Evolutionary conservation across 2,113 vertebrate species (phyloP).

Genomic region (Girardinichthys multiradiatus): DNA sequence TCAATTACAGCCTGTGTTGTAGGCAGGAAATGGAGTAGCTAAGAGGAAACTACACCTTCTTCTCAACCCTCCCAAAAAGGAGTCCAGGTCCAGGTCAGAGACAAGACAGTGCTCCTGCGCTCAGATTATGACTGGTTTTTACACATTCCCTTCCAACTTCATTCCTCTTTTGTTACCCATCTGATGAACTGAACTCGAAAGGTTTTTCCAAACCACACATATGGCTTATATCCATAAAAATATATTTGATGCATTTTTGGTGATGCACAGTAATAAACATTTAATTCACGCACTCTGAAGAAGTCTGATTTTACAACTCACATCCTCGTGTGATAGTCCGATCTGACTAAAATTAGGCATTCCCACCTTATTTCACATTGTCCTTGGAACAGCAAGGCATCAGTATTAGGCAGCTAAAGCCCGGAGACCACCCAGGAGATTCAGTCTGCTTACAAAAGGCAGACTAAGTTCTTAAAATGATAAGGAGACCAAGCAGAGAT

Average conservation of each 20-base stretch:
- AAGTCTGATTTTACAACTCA: slow-evolving; percentile 6
- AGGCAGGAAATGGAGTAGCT: slow-evolving; percentile 92
- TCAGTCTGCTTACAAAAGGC: slow-evolving; percentile 62
- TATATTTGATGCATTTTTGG: background rate
- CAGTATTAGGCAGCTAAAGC: slow-evolving; percentile 62
- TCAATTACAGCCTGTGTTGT: slow-evolving; percentile 95
- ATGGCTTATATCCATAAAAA: slow-evolving; percentile 23
- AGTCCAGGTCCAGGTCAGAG: slow-evolving; percentile 37
- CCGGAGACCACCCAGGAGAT: slow-evolving; percentile 77
- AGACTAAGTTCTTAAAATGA: slow-evolving; percentile 63
- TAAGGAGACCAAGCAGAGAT: slow-evolving; percentile 66
- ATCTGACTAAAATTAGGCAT: slow-evolving; percentile 74
- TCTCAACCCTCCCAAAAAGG: slow-evolving; percentile 34
- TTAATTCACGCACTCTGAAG: too few relatives aligned
- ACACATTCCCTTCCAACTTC: background rate
- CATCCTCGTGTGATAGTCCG: slow-evolving; percentile 61
- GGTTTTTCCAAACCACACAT: slow-evolving; percentile 60
- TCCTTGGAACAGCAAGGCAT: slow-evolving; percentile 73
- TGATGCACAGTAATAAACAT: background rate
- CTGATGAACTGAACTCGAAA: slow-evolving; percentile 43
- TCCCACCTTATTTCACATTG: slow-evolving; percentile 63
- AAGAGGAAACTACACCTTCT: slow-evolving; percentile 73
- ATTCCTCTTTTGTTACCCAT: slow-evolving; percentile 1
- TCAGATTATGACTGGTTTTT: slow-evolving; percentile 57
- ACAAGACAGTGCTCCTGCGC: slow-evolving; percentile 25